Evolutionary conservation across 2,888 invertebrate species (phyloP), one percentile per base, ranked within the genome.

Genomic region (Chaitophorus viminalis): DNA sequence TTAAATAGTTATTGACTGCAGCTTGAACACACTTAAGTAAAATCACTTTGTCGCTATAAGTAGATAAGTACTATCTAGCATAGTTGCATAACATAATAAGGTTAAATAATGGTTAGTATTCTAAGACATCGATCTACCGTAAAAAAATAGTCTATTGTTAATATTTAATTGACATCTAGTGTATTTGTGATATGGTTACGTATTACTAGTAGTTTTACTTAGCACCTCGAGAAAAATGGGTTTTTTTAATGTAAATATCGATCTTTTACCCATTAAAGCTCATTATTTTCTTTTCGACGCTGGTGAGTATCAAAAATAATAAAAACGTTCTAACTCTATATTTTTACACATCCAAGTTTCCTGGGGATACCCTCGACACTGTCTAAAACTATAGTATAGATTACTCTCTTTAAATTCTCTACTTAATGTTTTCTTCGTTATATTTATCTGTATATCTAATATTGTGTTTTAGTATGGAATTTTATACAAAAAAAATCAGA

Each of bases 211-310:
- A 9, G 46, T 9, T 46, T 5, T 46, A 46, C 11, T 9, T 9
- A 21, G 68, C 5, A 65, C 17, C 9, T 54, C 72, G 33, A 3
- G 0, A 3, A 31, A 25, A 8, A 72, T 82, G 82, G 17, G 6
- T 25, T 52, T 72, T 52, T 54, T 89, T 82, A 82, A 52, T 21
- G 54, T 72, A 52, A 82, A 82, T 29, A 33, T 5, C 5, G 46
- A 72, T n/a, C 17, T 82, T 9, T 79, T 89, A 21, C 89, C 89
- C 18, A 89, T 89, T 31, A 89, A 89, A 72, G 87, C 74, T 39
- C 89, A 89, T 75, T 89, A 88, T 85, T 89, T 89, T 83, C 74
- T 89, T 68, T 70, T 79, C 18, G 88, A 89, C 39, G 89, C 88
- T 54, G 89, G 89, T 89, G 65, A 79, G 85, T 84, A 39, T 25